phyloP scores from a whole-genome alignment of 2,888 invertebrate species.

The Tetropium fuscum region DNA sequence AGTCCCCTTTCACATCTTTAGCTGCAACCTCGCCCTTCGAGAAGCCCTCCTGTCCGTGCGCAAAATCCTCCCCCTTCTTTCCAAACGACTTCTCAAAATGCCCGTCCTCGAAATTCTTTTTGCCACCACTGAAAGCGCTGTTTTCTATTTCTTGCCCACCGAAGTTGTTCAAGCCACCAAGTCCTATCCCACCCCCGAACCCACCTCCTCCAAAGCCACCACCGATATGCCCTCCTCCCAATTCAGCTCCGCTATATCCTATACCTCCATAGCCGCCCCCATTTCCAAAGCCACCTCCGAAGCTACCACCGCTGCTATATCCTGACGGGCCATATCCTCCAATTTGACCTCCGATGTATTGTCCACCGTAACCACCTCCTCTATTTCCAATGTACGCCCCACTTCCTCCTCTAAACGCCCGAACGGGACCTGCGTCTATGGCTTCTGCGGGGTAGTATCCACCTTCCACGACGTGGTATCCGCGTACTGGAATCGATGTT shows the following conservation, averaged over 20 bases:
- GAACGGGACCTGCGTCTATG: constrained; percentile 23
- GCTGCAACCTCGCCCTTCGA: constrained; percentile 68
- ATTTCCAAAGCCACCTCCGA: constrained; percentile 59
- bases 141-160: constrained; percentile 68
- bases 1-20: constrained; percentile 63
- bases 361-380: constrained; percentile 46
- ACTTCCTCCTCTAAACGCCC: constrained; percentile 15
- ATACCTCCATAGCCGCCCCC: constrained; percentile 49
- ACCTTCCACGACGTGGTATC: constrained; percentile 73
- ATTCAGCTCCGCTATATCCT: constrained; percentile 49
- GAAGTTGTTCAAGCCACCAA: constrained; percentile 52
- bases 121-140: constrained; percentile 69
- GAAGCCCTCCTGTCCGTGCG: constrained; percentile 71
- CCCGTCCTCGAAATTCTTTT: constrained; percentile 71
- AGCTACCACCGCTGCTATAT: constrained; percentile 30
- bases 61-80: constrained; percentile 69
- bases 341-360: constrained; percentile 15
- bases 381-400: constrained; percentile 28
- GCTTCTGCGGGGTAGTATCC: constrained; percentile 67
- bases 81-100: constrained; percentile 67
- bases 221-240: constrained; percentile 1
- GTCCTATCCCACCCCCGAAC: constrained; percentile 57
- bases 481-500: constrained; percentile 63
- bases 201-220: constrained; percentile 58
- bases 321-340: constrained; percentile 58